A percentile compares a stretch with the other conserved stretches of the same genome.
These are phyloP conservation scores for Sciurus niger DNA, from an alignment of 2,113 vertebrate species.

Conservation along the genomic window DNA sequence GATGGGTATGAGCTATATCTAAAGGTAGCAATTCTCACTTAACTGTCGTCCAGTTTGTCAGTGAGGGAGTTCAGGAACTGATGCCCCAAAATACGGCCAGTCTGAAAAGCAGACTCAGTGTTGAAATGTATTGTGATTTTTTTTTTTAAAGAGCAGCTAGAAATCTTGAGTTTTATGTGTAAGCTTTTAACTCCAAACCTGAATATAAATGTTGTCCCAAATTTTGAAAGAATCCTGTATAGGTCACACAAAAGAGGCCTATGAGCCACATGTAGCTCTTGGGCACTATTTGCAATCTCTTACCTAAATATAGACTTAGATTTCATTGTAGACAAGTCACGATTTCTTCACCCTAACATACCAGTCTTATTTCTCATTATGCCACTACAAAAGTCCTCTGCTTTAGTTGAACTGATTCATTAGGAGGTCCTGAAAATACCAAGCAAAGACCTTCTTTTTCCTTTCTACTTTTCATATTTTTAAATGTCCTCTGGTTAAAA, in stretches of 20 bases:
- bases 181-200: conserved; percentile 22
- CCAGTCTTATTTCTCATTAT: background rate
- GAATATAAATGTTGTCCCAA: background rate
- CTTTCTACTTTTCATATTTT: background rate
- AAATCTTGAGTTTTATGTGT: conserved; percentile 24
- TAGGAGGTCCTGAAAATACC: background rate
- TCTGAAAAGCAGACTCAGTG: conserved; percentile 16
- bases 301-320: background rate
- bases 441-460: background rate
- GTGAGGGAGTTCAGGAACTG: background rate
- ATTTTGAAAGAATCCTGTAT: background rate
- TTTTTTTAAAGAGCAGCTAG: conserved; percentile 43
- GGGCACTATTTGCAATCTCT: background rate
- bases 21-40: background rate
- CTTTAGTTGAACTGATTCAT: background rate
- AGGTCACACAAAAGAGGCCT: conserved; percentile 7
- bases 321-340: background rate
- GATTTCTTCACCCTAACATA: background rate
- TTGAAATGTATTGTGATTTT: conserved; percentile 19
- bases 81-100: background rate
- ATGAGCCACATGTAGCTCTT: background rate
- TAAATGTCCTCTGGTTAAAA: background rate
- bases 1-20: background rate
- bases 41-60: background rate
- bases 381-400: background rate